phyloP scores from a whole-genome alignment of 2,888 invertebrate genomes.

The Sipha maydis region DNA sequence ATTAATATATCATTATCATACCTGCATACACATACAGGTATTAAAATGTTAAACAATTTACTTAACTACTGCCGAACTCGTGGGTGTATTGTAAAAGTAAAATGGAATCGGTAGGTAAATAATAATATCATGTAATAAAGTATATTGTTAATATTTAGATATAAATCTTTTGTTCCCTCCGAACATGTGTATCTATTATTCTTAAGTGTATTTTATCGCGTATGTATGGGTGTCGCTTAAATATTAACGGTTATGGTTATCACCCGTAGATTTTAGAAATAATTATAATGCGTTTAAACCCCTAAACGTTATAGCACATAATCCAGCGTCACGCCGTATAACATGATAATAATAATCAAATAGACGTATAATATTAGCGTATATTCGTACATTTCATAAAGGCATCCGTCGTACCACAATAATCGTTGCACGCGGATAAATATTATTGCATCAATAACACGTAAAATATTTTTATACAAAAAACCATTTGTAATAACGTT shows the following conservation, averaged over 20 bases:
- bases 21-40: background rate
- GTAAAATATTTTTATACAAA: background rate
- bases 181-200: background rate
- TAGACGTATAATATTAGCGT: background rate
- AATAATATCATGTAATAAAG: background rate
- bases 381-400: background rate
- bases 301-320: background rate
- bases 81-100: conserved; percentile 10
- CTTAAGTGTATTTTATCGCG: background rate
- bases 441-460: background rate
- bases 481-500: background rate
- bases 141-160: background rate
- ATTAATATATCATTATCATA: background rate
- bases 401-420: conserved; percentile 19
- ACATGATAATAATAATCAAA: background rate
- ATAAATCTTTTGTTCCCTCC: background rate
- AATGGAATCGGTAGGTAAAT: background rate
- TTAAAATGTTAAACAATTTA: conserved; percentile 12
- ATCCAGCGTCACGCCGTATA: conserved; percentile 18
- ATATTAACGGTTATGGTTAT: conserved; percentile 5
- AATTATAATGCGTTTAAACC: conserved; percentile 9
- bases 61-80: background rate
- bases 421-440: background rate
- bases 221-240: background rate
- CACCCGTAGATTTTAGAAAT: background rate